Percentiles rank a stretch among this genome's conserved stretches.
These are phyloP conservation scores for Gasterosteus nipponicus DNA, from an alignment of 2,113 vertebrate species.

Conservation along the genomic window DNA sequence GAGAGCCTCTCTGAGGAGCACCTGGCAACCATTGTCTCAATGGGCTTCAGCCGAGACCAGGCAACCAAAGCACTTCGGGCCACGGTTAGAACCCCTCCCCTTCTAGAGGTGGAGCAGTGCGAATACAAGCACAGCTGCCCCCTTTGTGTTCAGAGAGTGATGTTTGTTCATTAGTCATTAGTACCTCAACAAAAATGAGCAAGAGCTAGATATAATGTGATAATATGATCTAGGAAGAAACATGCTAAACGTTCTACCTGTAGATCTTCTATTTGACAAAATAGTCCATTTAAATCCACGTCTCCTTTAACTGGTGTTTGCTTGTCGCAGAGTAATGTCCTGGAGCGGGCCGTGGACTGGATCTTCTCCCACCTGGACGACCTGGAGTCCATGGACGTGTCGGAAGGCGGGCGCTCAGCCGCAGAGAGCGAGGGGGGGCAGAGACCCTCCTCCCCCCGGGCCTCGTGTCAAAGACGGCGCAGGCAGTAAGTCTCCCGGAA, in stretches of 20 bases:
- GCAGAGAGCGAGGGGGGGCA: constrained; percentile 91
- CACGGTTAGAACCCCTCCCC: constrained; percentile 82
- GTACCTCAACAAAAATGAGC: background rate
- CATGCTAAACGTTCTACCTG: background rate
- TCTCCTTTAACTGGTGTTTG: background rate
- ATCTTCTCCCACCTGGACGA: constrained; percentile 98
- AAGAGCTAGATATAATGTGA: background rate
- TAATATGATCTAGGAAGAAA: background rate
- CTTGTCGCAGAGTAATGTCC: constrained; percentile 87
- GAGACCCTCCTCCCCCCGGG: constrained; percentile 90
- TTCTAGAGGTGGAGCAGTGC: constrained; percentile 11
- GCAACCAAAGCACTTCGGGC: constrained; percentile 94
- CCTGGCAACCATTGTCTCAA: constrained; percentile 95
- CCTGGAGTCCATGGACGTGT: constrained; percentile 98
- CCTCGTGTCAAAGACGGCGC: constrained; percentile 93
- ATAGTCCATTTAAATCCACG: background rate
- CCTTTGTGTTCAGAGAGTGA: constrained; percentile 1
- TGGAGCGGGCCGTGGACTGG: constrained; percentile 97
- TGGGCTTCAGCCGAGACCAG: constrained; percentile 98
- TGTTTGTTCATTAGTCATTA: background rate
- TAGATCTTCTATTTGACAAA: background rate
- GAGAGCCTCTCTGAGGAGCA: constrained; percentile 93
- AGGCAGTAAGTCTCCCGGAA: constrained; percentile 85
- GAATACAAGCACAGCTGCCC: constrained; percentile 1
- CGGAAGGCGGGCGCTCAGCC: constrained; percentile 93